A percentile compares a stretch with the other conserved stretches of the same genome.
Conservation (phyloP, 2,797 vertebrate species). For the Emys orbicularis region DNA sequence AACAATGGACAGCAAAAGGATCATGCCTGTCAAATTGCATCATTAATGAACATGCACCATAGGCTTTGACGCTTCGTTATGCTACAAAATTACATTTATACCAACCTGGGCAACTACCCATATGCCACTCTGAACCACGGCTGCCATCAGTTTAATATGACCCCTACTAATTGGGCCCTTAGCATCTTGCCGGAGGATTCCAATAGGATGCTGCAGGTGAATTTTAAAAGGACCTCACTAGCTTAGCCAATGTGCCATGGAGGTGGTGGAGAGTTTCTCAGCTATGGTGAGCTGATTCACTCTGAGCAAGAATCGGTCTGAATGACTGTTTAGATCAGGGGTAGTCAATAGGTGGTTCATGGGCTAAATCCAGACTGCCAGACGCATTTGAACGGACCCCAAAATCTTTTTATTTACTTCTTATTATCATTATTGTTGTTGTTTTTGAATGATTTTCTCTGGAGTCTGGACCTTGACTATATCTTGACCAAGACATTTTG, state of each 20-base stretch:
- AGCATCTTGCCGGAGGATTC: neutral
- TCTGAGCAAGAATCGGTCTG: neutral
- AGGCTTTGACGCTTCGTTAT: neutral
- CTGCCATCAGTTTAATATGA: neutral
- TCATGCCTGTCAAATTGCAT: neutral
- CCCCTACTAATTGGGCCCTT: neutral
- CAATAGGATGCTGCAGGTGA: neutral
- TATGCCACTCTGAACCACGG: neutral
- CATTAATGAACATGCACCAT: neutral
- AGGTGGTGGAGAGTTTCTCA: neutral
- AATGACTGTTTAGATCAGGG: accelerated
- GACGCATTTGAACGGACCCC: too few species aligned
- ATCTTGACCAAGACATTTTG: too few species aligned
- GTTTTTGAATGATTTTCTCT: too few species aligned
- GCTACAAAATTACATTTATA: neutral
- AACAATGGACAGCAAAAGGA: accelerated
- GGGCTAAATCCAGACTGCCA: too few species aligned
- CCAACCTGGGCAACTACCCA: neutral
- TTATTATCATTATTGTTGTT: too few species aligned
- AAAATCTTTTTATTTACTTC: too few species aligned
- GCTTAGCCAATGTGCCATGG: neutral
- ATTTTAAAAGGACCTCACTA: neutral
- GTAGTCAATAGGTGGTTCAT: too few species aligned
- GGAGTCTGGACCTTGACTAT: too few species aligned
- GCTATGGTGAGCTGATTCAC: neutral